phyloP scores from a whole-genome alignment of 2,113 vertebrate genomes.

The Phaetusa simplex region DNA sequence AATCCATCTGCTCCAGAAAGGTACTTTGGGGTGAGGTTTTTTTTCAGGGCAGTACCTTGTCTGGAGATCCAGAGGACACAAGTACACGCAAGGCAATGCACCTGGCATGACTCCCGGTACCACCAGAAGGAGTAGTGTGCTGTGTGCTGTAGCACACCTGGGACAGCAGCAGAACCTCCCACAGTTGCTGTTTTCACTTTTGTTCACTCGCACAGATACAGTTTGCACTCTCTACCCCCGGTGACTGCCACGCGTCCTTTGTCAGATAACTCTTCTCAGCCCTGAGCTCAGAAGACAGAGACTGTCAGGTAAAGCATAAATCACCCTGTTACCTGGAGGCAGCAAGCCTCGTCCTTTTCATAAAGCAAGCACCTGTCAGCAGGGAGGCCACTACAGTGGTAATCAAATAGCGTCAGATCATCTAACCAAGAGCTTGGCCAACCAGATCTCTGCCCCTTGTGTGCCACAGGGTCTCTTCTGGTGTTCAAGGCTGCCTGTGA shows the following conservation, averaged over 20 bases:
- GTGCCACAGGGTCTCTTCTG: neutral
- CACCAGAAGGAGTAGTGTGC: accelerated
- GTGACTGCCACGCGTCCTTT: neutral
- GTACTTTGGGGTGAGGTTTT: neutral
- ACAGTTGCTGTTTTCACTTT: neutral
- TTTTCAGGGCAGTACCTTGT: accelerated
- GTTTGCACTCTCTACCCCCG: neutral
- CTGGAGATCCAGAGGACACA: neutral
- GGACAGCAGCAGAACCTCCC: neutral
- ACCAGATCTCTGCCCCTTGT: neutral
- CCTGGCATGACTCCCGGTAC: neutral
- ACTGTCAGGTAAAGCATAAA: neutral
- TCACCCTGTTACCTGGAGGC: neutral
- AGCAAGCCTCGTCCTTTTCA: neutral
- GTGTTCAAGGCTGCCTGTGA: neutral
- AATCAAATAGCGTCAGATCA: neutral
- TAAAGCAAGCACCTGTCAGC: neutral
- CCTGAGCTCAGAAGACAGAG: neutral
- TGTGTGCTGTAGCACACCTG: neutral
- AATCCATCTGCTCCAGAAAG: neutral
- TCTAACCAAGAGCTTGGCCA: neutral
- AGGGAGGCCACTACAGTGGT: neutral
- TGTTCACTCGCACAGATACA: neutral
- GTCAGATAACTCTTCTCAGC: neutral
- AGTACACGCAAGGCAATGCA: neutral